Evolutionary conservation across 1,140 invertebrate species (phyloP).

Genomic region (Bombus haemorrhoidalis): DNA sequence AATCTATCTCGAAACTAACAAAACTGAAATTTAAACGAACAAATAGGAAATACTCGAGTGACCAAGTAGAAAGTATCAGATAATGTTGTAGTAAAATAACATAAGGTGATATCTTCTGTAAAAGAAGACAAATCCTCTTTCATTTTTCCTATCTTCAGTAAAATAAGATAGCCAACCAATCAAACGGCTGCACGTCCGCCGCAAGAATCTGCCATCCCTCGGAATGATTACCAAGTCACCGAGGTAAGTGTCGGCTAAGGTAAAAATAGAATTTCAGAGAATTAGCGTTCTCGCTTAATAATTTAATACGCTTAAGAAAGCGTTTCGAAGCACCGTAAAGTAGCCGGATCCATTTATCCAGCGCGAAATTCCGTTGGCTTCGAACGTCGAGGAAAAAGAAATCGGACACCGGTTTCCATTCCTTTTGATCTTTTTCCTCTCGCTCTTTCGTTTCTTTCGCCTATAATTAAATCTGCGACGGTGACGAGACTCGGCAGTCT

Average conservation of each 20-base stretch:
- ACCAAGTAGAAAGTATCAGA: no score
- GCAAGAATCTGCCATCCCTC: not conserved
- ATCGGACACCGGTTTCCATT: not conserved
- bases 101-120: no score
- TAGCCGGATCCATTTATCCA: not conserved
- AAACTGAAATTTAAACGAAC: no score
- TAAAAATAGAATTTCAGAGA: not conserved
- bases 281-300: not conserved
- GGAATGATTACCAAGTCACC: no score
- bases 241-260: not conserved
- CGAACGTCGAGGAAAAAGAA: not conserved
- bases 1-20: no score
- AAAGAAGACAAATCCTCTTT: no score
- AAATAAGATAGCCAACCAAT: not conserved
- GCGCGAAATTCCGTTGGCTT: not conserved
- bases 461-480: slow-evolving; percentile 42
- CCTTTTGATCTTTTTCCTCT: not conserved
- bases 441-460: not conserved
- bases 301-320: slow-evolving; percentile 3
- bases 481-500: slow-evolving; percentile 9
- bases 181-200: not conserved
- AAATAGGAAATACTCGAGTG: no score
- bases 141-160: not conserved
- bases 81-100: no score
- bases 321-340: not conserved